Evolutionary conservation across 1,140 invertebrate species (phyloP).

Genomic region (Teleopsis dalmanni): DNA sequence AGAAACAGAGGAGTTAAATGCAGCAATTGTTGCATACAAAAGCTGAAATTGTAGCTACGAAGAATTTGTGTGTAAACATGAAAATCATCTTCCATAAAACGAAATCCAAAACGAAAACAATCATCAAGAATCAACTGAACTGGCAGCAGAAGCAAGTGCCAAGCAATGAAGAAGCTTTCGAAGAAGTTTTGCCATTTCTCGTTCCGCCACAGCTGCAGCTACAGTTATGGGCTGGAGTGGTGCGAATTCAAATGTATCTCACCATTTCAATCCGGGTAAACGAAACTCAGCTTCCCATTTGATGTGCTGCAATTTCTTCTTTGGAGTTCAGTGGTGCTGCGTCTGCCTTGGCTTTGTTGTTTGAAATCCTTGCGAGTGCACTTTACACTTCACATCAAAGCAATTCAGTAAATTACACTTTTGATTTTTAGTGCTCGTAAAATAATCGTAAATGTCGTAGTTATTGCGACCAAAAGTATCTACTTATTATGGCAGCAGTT

Average conservation of each 20-base stretch:
- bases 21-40: slow-evolving; percentile 8
- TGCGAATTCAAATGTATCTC: too few species aligned
- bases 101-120: slow-evolving; percentile 44
- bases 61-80: slow-evolving; percentile 27
- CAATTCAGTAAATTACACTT: slow-evolving; percentile 43
- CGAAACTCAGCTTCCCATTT: too few species aligned
- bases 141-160: not conserved
- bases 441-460: slow-evolving; percentile 45
- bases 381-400: slow-evolving; percentile 11
- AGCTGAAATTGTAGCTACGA: slow-evolving; percentile 3
- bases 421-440: slow-evolving; percentile 45
- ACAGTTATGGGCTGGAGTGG: too few species aligned
- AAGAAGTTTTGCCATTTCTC: too few species aligned
- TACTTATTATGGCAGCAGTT: slow-evolving; percentile 29
- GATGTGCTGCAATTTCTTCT: too few species aligned
- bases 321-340: too few species aligned
- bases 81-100: slow-evolving; percentile 42
- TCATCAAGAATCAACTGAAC: slow-evolving; percentile 23
- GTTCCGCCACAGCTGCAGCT: too few species aligned
- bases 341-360: too few species aligned
- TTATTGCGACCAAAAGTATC: slow-evolving; percentile 43
- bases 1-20: too few species aligned
- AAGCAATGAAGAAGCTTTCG: too few species aligned
- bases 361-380: too few species aligned
- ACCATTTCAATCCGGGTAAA: too few species aligned